Base-by-base conservation (phyloP, 2,113 vertebrate species). In the Psilopsiagon aurifrons region DNA sequence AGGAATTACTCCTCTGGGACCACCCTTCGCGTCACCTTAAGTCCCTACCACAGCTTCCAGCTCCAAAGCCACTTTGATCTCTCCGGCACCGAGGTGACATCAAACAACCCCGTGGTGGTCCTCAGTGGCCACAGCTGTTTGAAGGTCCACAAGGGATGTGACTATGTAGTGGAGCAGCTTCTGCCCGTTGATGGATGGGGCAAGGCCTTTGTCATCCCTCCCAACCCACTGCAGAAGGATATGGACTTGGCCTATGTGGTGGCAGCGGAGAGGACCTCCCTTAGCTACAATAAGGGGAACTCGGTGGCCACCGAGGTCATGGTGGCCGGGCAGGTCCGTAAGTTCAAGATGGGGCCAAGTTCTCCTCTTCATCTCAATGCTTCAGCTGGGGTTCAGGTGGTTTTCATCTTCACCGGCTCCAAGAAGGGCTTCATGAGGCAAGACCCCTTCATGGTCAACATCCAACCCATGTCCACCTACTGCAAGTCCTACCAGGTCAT, bases 151-250 rank as follows among this genome's bases (percentile, higher is more conserved):
- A 37, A 83, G 4, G 94, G 64, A 8, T 98, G 95, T 25, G 98
- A 98, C 78, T 96, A 98, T 1, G 97, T 98, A 19, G 98, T 96
- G 8, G 98, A 98, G 81, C 98, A 98, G 82, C 97, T 98, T 8
- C 88, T 97, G n/a, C 98, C 98, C 1, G 64, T 97, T 1, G 59
- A 18, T 11, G 55, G 9, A 0, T 98, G 98, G 98, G 98, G 98
- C 29, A 90, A 44, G 6, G 86, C 33, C n/a, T 98, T 97, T 11
- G 0, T 98, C 1, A 79, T 98, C 10, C 95, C 98, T 7, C 95
- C 98, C 13, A 71, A 94, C 64, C 88, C 33, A 3, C 57, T 95
- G 33, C 98, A 98, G 95, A 57, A 0, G 0, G 29, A 7, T 0
- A 54, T 1, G 7, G 98, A 98, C 83, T 92, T 91, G 0, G 44